phyloP scores from a whole-genome alignment of 2,113 vertebrate species.

The Chrysochloris asiatica region DNA sequence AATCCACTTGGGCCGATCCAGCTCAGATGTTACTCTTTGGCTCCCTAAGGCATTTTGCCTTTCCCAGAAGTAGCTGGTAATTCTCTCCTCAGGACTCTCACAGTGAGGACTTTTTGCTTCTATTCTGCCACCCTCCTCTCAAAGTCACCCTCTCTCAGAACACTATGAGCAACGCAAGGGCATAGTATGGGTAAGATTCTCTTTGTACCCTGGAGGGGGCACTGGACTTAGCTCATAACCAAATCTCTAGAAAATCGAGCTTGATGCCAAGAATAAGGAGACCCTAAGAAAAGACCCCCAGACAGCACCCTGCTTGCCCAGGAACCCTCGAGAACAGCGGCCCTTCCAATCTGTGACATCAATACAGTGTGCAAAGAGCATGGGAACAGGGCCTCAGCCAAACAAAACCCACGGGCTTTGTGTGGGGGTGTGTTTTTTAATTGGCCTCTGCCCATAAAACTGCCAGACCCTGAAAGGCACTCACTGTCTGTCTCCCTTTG shows the following conservation, averaged over 20 bases:
- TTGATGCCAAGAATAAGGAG: neutral
- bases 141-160: neutral
- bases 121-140: neutral
- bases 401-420: slow-evolving; percentile 78
- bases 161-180: neutral
- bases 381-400: slow-evolving; percentile 58
- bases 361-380: neutral
- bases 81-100: neutral
- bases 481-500: slow-evolving; percentile 82
- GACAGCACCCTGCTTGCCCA: neutral
- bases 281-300: neutral
- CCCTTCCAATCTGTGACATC: neutral
- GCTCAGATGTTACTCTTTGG: neutral
- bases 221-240: neutral
- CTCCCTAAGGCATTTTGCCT: neutral
- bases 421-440: slow-evolving; percentile 58
- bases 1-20: neutral
- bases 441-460: slow-evolving; percentile 71
- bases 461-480: slow-evolving; percentile 77
- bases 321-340: neutral
- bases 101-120: neutral
- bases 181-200: neutral
- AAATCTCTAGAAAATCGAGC: neutral
- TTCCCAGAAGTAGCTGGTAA: neutral
- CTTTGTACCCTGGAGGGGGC: neutral